A percentile compares a stretch with the other conserved stretches of the same genome.
These are phyloP conservation scores for Diplolepis rosae DNA, from an alignment of 2,888 invertebrate species.

Conservation along the genomic window DNA sequence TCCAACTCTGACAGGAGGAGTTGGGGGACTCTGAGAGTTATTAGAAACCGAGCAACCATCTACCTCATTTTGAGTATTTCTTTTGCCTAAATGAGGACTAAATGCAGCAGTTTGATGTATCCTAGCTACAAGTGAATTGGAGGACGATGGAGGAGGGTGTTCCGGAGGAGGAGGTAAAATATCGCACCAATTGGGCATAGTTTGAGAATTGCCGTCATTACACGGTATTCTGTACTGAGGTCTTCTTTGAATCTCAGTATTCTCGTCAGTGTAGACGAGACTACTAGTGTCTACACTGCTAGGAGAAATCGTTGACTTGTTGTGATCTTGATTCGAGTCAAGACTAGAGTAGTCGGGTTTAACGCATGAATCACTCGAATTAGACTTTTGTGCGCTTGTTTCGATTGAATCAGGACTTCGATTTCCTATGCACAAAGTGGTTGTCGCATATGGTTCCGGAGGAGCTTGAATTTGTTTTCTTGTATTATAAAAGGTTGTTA, in stretches of 20 bases:
- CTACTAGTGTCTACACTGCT: conserved; percentile 71
- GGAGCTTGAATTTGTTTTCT: conserved; percentile 76
- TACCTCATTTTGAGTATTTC: conserved; percentile 62
- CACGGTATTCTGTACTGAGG: conserved; percentile 51
- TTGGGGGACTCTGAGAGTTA: conserved; percentile 69
- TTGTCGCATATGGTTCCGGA: conserved; percentile 85
- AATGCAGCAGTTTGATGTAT: conserved; percentile 62
- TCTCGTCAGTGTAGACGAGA: conserved; percentile 69
- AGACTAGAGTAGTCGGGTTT: conserved; percentile 72
- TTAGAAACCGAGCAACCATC: conserved; percentile 61
- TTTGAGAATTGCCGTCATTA: conserved; percentile 44
- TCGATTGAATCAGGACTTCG: conserved; percentile 72
- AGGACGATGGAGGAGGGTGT: conserved; percentile 75
- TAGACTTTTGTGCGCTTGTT: conserved; percentile 70
- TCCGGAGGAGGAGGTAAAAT: conserved; percentile 80
- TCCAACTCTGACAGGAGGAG: conserved; percentile 65
- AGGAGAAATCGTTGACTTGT: conserved; percentile 70
- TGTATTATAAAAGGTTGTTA: conserved; percentile 79
- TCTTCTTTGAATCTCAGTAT: conserved; percentile 62
- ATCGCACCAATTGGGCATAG: conserved; percentile 78
- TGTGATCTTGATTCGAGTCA: conserved; percentile 70
- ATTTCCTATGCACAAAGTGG: conserved; percentile 77
- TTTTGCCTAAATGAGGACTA: conserved; percentile 68
- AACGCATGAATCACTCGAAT: conserved; percentile 71
- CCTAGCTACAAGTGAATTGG: conserved; percentile 60